Conservation (phyloP, 2,797 vertebrate genomes). For the Tamandua tetradactyla region DNA sequence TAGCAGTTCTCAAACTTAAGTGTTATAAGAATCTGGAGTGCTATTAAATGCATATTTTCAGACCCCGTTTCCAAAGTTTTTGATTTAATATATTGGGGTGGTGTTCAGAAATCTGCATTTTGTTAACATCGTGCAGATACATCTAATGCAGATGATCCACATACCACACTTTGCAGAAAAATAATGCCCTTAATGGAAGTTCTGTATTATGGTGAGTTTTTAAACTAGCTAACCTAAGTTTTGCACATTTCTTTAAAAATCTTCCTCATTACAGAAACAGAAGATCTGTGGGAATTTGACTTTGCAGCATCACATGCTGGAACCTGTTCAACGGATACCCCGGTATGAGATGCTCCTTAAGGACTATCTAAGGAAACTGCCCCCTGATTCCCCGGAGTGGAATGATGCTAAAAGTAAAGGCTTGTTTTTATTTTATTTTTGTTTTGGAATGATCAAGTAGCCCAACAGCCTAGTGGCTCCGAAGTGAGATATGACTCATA, state of each 20-base stretch:
- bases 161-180: neutral
- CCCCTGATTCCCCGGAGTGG: conserved; percentile 92
- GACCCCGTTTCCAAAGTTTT: neutral
- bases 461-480: neutral
- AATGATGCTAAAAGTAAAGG: conserved; percentile 94
- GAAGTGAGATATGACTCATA: neutral
- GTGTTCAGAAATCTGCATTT: neutral
- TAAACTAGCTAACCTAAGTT: neutral
- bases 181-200: neutral
- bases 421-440: neutral
- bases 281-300: conserved; percentile 93
- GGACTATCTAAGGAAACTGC: conserved; percentile 97
- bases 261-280: conserved; percentile 89
- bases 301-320: conserved; percentile 98
- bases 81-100: conserved; percentile 31
- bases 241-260: conserved; percentile 70
- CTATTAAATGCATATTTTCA: neutral
- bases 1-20: neutral
- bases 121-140: neutral
- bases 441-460: neutral
- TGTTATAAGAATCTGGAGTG: neutral
- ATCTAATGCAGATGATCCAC: neutral
- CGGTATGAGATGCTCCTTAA: conserved; percentile 99
- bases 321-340: conserved; percentile 97
- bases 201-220: neutral